These are phyloP conservation scores for Centropristis striata DNA, from an alignment of 2,113 vertebrate species.

Conservation along the genomic window DNA sequence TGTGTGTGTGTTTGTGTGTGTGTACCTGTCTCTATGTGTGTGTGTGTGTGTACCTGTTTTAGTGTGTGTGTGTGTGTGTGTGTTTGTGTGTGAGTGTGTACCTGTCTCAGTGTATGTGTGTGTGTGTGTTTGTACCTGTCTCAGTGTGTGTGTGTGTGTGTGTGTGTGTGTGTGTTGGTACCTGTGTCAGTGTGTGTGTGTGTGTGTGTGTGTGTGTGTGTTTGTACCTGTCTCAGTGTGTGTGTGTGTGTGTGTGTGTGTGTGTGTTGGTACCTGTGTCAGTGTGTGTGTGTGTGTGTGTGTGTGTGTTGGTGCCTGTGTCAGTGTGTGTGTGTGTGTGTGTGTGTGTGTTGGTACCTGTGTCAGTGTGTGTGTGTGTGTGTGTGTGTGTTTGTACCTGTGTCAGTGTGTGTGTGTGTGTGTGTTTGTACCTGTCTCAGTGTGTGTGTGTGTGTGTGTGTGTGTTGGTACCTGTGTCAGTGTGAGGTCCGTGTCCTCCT, in stretches of 20 bases:
- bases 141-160: conserved; percentile 2
- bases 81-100: not conserved
- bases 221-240: not conserved
- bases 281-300: not conserved
- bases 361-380: too few species aligned
- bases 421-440: too few species aligned
- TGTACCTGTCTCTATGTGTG: not conserved
- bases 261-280: too few species aligned
- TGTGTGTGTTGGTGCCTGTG: not conserved
- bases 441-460: too few species aligned
- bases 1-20: not conserved
- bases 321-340: not conserved
- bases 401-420: not conserved
- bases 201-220: too few species aligned
- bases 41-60: not conserved
- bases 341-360: not conserved
- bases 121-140: not conserved
- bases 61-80: not conserved
- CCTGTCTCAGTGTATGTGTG: accelerated
- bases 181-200: too few species aligned
- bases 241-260: not conserved
- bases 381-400: not conserved
- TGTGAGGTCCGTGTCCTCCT: conserved; percentile 80
- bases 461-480: conserved; percentile 63
- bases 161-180: conserved; percentile 6